These are phyloP conservation scores for Bradypus variegatus DNA, from an alignment of 2,797 vertebrate species.

Conservation along the genomic window DNA sequence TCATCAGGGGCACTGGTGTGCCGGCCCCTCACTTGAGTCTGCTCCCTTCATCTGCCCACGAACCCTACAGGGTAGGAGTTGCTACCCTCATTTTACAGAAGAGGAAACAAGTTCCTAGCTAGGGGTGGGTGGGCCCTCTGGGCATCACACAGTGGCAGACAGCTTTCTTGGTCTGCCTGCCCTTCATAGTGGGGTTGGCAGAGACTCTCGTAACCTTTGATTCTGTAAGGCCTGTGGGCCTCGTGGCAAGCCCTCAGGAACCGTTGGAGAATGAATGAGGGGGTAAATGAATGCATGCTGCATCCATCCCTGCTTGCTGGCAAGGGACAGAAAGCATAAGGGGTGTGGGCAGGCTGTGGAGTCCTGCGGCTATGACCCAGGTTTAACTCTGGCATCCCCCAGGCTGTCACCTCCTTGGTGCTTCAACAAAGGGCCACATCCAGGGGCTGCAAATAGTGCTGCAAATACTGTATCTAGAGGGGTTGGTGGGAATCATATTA, in stretches of 20 bases:
- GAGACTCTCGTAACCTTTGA: background rate
- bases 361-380: background rate
- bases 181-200: background rate
- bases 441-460: background rate
- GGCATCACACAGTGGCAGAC: background rate
- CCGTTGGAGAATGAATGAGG: background rate
- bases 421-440: background rate
- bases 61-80: background rate
- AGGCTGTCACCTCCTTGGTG: background rate
- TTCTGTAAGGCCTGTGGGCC: background rate
- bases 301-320: background rate
- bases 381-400: background rate
- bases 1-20: accelerated
- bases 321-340: background rate
- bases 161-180: background rate
- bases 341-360: background rate
- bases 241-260: background rate
- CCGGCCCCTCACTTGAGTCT: background rate
- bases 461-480: background rate
- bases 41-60: background rate
- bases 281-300: accelerated
- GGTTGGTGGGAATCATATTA: background rate
- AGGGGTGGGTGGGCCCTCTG: background rate
- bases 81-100: background rate
- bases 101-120: background rate